These are phyloP conservation scores for Sparidentex hasta DNA, from an alignment of 2,797 vertebrate genomes.

Conservation along the genomic window DNA sequence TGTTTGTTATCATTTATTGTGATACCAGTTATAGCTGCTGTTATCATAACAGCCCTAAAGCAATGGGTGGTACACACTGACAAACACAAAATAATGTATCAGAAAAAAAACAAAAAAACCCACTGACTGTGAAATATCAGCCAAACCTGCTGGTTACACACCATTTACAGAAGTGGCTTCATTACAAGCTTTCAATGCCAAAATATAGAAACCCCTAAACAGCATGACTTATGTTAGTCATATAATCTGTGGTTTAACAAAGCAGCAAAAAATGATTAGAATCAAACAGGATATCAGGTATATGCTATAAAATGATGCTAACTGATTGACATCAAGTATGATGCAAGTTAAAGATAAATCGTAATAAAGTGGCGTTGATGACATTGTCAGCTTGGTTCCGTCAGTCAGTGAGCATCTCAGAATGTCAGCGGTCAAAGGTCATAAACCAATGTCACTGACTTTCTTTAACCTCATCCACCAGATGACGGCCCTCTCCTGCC, in stretches of 20 bases:
- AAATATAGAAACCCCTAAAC: conserved; percentile 18
- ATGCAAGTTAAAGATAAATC: background rate
- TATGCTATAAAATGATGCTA: conserved; percentile 3
- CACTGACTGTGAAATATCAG: conserved; percentile 81
- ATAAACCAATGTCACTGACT: conserved; percentile 66
- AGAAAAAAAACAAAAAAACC: conserved; percentile 15
- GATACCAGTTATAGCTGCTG: conserved; percentile 18
- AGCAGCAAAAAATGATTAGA: background rate
- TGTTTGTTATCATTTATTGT: background rate
- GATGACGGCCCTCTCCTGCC: conserved; percentile 91
- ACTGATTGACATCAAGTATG: conserved; percentile 4
- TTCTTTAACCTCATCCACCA: conserved; percentile 94
- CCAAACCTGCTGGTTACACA: conserved; percentile 86
- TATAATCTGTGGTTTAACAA: background rate
- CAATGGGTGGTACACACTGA: conserved; percentile 8
- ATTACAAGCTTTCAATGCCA: conserved; percentile 86
- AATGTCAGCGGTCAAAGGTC: conserved; percentile 58
- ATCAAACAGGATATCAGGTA: background rate
- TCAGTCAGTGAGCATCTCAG: conserved; percentile 50
- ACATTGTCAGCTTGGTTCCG: conserved; percentile 73
- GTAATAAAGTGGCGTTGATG: conserved; percentile 2
- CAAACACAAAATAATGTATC: background rate
- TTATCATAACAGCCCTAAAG: background rate
- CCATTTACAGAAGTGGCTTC: conserved; percentile 93
- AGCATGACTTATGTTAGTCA: conserved; percentile 10